These are phyloP conservation scores for Polymixis flavicincta DNA, from an alignment of 2,888 invertebrate genomes.

Conservation along the genomic window DNA sequence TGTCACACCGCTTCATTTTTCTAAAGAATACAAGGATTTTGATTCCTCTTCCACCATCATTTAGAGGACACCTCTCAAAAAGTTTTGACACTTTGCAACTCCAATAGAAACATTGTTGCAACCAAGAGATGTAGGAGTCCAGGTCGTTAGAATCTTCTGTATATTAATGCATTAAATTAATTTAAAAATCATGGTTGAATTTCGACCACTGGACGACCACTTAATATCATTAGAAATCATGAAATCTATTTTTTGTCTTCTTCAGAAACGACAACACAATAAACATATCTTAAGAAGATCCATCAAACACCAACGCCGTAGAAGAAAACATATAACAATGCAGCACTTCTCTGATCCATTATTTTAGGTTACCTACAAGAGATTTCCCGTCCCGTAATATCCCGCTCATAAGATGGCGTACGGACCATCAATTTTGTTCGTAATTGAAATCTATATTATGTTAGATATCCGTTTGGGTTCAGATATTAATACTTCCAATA, in stretches of 20 bases:
- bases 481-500: conserved; percentile 50
- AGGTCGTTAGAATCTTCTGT: too few relatives aligned
- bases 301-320: neutral
- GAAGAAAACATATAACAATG: neutral
- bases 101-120: too few relatives aligned
- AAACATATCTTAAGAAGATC: neutral
- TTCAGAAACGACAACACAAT: neutral
- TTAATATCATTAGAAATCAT: neutral
- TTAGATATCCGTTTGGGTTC: conserved; percentile 33
- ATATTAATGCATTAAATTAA: too few relatives aligned
- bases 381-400: conserved; percentile 40
- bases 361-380: conserved; percentile 34
- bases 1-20: too few relatives aligned
- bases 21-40: too few relatives aligned
- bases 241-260: too few relatives aligned
- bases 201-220: too few relatives aligned
- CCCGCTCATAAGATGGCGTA: conserved; percentile 48
- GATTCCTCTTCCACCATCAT: too few relatives aligned
- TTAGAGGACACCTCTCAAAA: too few relatives aligned
- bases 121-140: too few relatives aligned
- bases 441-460: conserved; percentile 60
- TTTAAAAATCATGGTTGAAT: too few relatives aligned
- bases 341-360: conserved; percentile 19
- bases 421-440: conserved; percentile 57
- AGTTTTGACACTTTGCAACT: too few relatives aligned